These are phyloP conservation scores for Eupithecia subumbrata DNA, from an alignment of 2,888 invertebrate species.

Conservation along the genomic window DNA sequence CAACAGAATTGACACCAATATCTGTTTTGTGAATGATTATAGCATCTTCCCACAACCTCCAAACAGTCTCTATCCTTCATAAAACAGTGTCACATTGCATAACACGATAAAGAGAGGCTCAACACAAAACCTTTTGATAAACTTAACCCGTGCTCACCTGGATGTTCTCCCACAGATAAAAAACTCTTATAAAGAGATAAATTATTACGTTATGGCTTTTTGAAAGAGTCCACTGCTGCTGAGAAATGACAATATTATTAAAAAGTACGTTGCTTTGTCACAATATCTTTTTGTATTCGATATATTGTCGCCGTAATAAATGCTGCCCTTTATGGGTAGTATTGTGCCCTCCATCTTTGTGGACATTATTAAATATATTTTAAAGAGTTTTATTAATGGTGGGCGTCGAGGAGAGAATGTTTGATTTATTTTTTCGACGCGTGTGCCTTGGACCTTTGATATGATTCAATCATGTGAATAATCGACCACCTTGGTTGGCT, in stretches of 20 bases:
- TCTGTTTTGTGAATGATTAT: background rate
- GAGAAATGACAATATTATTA: conserved; percentile 85
- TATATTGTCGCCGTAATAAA: conserved; percentile 84
- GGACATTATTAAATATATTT: conserved; percentile 84
- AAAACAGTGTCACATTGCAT: conserved; percentile 46
- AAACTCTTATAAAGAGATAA: conserved; percentile 83
- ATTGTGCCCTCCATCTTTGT: conserved; percentile 79
- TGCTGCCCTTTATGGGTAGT: conserved; percentile 81
- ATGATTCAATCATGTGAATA: conserved; percentile 72
- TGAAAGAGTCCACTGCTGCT: conserved; percentile 84
- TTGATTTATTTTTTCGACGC: conserved; percentile 84
- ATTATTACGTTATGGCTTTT: conserved; percentile 84
- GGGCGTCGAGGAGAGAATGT: conserved; percentile 78
- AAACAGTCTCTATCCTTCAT: conserved; percentile 1
- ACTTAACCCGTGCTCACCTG: conserved; percentile 81
- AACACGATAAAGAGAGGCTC: conserved; percentile 34
- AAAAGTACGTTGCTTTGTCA: conserved; percentile 84
- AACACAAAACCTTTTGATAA: conserved; percentile 54
- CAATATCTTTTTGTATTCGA: conserved; percentile 84
- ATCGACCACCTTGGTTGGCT: conserved; percentile 41
- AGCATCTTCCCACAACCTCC: background rate
- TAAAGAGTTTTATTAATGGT: conserved; percentile 84
- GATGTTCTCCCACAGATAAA: conserved; percentile 78
- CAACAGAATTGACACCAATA: no score
- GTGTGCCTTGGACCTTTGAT: conserved; percentile 74